These are phyloP conservation scores for Xenus cinereus DNA, from an alignment of 2,113 vertebrate genomes.

Conservation along the genomic window DNA sequence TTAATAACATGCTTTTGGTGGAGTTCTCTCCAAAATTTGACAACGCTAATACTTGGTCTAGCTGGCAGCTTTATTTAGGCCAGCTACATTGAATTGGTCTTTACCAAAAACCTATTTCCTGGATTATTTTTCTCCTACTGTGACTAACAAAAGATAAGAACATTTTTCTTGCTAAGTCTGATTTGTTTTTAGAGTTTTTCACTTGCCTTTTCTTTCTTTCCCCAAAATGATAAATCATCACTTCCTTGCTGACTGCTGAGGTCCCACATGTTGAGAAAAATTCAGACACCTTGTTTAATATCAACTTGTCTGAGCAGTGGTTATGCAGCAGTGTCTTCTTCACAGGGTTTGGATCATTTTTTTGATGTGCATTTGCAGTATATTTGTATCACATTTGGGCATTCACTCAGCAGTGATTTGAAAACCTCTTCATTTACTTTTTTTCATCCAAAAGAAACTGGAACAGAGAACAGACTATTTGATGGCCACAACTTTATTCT, in stretches of 20 bases:
- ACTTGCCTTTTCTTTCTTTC: neutral
- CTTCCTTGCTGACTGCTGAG: neutral
- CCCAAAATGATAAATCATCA: neutral
- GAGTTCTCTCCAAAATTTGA: neutral
- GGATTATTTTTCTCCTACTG: neutral
- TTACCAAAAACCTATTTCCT: neutral
- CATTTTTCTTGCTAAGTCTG: neutral
- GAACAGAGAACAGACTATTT: neutral
- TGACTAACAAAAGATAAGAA: neutral
- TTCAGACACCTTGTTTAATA: neutral
- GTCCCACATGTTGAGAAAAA: neutral
- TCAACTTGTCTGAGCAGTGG: neutral
- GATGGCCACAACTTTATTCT: conserved; percentile 34
- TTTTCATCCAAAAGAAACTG: conserved; percentile 14
- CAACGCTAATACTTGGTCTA: neutral
- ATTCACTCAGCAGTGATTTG: neutral
- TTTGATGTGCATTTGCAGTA: neutral
- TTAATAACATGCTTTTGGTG: neutral
- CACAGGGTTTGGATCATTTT: neutral
- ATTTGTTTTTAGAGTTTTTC: neutral
- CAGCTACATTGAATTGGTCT: neutral
- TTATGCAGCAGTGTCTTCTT: neutral
- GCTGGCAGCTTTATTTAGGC: neutral
- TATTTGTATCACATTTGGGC: neutral
- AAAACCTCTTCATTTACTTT: neutral